A percentile compares a stretch with the other conserved stretches of the same genome.
Conservation (phyloP, 2,888 invertebrate genomes). For the Unio delphinus region DNA sequence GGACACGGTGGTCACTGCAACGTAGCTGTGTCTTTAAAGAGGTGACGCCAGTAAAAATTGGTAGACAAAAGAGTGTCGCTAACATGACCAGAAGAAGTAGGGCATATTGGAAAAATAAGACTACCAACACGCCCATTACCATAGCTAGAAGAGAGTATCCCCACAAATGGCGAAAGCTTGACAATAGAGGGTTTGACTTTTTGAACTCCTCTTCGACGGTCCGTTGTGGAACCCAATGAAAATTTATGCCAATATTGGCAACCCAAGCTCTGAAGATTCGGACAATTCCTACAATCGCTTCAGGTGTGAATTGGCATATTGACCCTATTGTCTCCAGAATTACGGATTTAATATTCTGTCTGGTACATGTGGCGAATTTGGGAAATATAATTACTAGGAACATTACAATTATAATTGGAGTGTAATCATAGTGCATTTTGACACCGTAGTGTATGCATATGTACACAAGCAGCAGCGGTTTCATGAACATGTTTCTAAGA, state of each 20-base stretch:
- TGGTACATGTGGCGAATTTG: slow-evolving; percentile 6
- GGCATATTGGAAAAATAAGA: not conserved
- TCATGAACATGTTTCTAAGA: slow-evolving; percentile 20
- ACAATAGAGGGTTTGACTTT: slow-evolving; percentile 8
- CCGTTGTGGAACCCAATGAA: slow-evolving; percentile 21
- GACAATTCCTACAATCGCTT: slow-evolving; percentile 20
- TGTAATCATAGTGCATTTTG: not conserved
- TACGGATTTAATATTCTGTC: slow-evolving; percentile 6
- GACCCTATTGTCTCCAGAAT: slow-evolving; percentile 16
- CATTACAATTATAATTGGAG: slow-evolving; percentile 11
- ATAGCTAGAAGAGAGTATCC: slow-evolving; percentile 1
- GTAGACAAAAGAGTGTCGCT: slow-evolving; percentile 1
- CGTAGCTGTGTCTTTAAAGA: not conserved
- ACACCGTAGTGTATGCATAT: slow-evolving; percentile 16
- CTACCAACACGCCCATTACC: not conserved
- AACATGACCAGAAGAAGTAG: not conserved
- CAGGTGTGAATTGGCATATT: slow-evolving; percentile 25
- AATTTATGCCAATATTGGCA: slow-evolving; percentile 5
- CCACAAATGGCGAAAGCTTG: slow-evolving; percentile 1
- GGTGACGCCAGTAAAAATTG: slow-evolving; percentile 1
- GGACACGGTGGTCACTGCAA: too few relatives aligned
- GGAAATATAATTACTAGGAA: slow-evolving; percentile 17
- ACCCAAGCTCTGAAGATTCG: slow-evolving; percentile 12
- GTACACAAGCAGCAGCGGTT: slow-evolving; percentile 17
- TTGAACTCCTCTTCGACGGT: slow-evolving; percentile 19